Evolutionary conservation across 2,797 vertebrate genomes (phyloP).

Genomic region (Crax fasciolata): DNA sequence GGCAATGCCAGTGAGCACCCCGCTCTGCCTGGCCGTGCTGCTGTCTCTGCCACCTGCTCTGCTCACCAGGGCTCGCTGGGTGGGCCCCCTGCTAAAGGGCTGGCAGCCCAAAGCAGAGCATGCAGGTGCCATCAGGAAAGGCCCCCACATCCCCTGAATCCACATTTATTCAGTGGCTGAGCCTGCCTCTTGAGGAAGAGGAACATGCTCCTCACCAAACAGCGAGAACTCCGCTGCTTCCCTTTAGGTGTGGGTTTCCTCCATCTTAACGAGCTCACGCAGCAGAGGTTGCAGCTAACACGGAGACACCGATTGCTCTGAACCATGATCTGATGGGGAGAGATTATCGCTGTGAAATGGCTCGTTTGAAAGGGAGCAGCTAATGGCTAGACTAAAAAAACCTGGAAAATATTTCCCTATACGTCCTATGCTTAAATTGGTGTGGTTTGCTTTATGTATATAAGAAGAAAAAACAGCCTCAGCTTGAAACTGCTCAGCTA

Average conservation of each 20-base stretch:
- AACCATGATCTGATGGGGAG: constrained; percentile 23
- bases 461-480: background rate
- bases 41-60: constrained; percentile 46
- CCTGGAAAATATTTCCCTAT: background rate
- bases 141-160: constrained; percentile 39
- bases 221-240: background rate
- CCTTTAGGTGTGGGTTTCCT: background rate
- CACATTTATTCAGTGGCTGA: constrained; percentile 5
- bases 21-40: background rate
- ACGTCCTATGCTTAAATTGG: background rate
- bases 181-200: background rate
- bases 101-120: constrained; percentile 33
- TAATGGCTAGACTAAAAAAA: background rate
- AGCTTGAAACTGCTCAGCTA: background rate
- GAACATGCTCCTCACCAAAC: background rate
- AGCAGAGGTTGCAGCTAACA: constrained; percentile 39
- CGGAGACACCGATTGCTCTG: constrained; percentile 8
- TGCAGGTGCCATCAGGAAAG: constrained; percentile 34
- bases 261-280: background rate
- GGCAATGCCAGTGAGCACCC: constrained; percentile 21
- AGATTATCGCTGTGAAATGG: constrained; percentile 53
- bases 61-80: constrained; percentile 34
- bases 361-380: constrained; percentile 18
- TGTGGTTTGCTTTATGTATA: too few species aligned
- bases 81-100: constrained; percentile 35